Base-by-base conservation (phyloP, 1,140 invertebrate species). In the Bombus affinis region DNA sequence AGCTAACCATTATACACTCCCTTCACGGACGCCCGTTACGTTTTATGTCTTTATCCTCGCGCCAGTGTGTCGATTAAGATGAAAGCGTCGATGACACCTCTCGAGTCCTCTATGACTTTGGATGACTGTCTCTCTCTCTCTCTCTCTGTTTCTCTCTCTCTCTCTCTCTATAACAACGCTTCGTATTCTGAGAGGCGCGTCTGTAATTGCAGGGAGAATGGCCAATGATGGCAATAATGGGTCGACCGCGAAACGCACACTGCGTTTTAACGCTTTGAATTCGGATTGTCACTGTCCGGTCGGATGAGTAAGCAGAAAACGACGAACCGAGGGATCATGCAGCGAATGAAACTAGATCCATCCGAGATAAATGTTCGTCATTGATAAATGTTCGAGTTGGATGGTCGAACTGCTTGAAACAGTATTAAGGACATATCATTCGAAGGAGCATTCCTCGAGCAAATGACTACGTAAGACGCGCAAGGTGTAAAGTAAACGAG, bases 31-130 rank as follows among this genome's bases (percentile, higher is more conserved):
- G 86, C 88, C 92, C 92, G 92, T 93, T 93, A 93, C 92, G 92
- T 92, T 94, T 94, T 94, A 93, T 94, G 92, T 93, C 92, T 93
- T 93, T 93, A 94, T 94, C 87, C 89, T 86, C 86, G 83, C 88
- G 89, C 80, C 79, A 85, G 79, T 86, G 86, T 85, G 86, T 87
- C 89, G 89, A 90, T 90, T 90, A 78, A 91, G 90, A 93, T 89
- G 87, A 93, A 90, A 92, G 86, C 68, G 82, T 70, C 86, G 85
- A 90, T 86, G 78, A 85, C 79, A 66, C 70, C 37, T 53, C 47
- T 9, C 1, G 72, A 42, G n/a, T 86, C 65, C 44, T 88, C 89
- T 87, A 83, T 84, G 86, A 83, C 76, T 83, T 65, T 57, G 25
- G 42, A 3, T 35, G 62, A 25, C 25, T 4, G 35, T 18, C 0